Conservation (phyloP, 23 tunicate genomes). For the Oikopleura albicans region DNA sequence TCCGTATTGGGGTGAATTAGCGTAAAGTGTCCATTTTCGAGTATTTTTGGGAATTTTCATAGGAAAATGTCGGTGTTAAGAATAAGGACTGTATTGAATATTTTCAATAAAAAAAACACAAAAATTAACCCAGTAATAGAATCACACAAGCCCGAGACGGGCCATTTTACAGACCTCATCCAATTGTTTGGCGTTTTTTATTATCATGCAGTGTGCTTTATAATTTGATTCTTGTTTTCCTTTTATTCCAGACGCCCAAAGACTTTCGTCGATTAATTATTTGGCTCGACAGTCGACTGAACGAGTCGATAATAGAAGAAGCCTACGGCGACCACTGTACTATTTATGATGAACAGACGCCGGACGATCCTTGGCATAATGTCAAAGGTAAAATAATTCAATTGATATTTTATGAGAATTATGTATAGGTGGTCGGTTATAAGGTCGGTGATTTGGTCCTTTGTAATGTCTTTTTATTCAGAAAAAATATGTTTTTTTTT, state of each 20-base stretch:
- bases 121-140: too few species aligned
- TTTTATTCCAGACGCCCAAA: conserved; percentile 43
- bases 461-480: too few species aligned
- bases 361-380: background rate
- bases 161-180: conserved; percentile 74
- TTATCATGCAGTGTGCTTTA: conserved; percentile 42
- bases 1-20: too few species aligned
- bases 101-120: too few species aligned
- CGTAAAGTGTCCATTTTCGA: too few species aligned
- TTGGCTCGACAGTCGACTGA: background rate
- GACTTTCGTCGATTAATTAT: background rate
- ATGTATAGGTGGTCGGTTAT: too few species aligned
- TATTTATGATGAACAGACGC: conserved; percentile 32
- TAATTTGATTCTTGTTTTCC: conserved; percentile 51
- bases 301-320: background rate
- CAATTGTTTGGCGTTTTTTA: conserved; percentile 64
- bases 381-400: background rate
- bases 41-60: too few species aligned
- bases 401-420: too few species aligned
- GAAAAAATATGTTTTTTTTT: too few species aligned
- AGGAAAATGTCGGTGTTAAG: too few species aligned
- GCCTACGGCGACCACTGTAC: background rate
- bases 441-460: too few species aligned
- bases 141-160: conserved; percentile 66
- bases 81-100: too few species aligned